Base-by-base conservation (phyloP, 2,113 vertebrate genomes). In the Haemorhous mexicanus region DNA sequence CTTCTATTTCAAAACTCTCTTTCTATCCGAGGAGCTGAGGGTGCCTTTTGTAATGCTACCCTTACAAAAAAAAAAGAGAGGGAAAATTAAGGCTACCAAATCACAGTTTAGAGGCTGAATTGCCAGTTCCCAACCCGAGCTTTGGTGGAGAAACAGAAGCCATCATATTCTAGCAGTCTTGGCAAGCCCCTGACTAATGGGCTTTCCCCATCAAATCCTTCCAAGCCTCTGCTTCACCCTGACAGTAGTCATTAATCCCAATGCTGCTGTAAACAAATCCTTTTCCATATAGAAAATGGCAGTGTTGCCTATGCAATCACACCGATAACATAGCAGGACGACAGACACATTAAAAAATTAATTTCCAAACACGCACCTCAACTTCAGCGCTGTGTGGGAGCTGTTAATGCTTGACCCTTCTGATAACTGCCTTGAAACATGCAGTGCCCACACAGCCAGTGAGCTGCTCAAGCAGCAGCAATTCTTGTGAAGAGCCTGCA, bases 401-500 rank as follows among this genome's bases (percentile, higher is more conserved):
- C 59, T 62, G 30, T 13, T 76, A 75, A 61, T 39, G 35, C 47
- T 81, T 78, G 47, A 70, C 33, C 47, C 64, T 30, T 69, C 43
- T 41, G 37, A 8, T 69, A 32, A 28, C 24, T 9, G 30, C 32
- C 32, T 87, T 61, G 64, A 66, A 35, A 59, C 3, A 10, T 0
- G 15, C 47, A 56, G 28, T 22, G 32, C 37, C 37, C 9, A 6
- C 1, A n/a, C 19, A 62, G 32, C 16, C 3, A 0, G 1, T 8
- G 69, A 79, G 20, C 39, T 50, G 28, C 35, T 21, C 72, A 41
- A 74, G 33, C 49, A 75, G 4, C 30, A 63, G 56, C 8, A 1
- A 13, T 33, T 70, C 47, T 41, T 55, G 24, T 26, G 11, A 70
- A 46, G 20, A 49, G n/a, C 2, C 43, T 39, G 74, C 4, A 0